phyloP scores from a whole-genome alignment of 2,113 vertebrate species.

The Hydropotes inermis region DNA sequence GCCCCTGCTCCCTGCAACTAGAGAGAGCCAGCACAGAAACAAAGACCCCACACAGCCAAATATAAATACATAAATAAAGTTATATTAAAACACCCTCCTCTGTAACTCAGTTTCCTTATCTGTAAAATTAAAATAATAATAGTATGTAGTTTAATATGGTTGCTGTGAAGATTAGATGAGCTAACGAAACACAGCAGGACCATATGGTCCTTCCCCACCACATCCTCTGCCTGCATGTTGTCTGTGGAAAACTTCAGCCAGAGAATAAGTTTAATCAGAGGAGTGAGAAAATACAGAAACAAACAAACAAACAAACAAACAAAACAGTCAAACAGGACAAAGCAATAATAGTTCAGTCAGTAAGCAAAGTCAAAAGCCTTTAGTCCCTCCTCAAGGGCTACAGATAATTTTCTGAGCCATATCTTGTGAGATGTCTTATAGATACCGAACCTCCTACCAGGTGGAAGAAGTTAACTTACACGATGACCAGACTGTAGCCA shows the following conservation, averaged over 20 bases:
- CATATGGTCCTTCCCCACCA: background rate
- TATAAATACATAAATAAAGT: background rate
- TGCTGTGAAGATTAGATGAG: background rate
- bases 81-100: background rate
- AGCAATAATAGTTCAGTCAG: background rate
- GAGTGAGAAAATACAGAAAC: background rate
- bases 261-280: background rate
- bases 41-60: background rate
- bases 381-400: background rate
- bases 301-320: too few species aligned
- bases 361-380: background rate
- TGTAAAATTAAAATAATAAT: background rate
- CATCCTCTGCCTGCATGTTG: background rate
- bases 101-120: background rate
- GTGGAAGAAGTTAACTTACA: background rate
- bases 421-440: background rate
- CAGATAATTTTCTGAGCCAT: background rate
- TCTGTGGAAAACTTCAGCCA: background rate
- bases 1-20: background rate
- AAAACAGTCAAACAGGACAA: background rate
- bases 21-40: background rate
- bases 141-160: background rate
- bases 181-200: background rate
- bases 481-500: background rate
- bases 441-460: background rate